A percentile compares a stretch with the other conserved stretches of the same genome.
These are phyloP conservation scores for Dichetophora obliterata DNA, from an alignment of 2,888 invertebrate species.

Conservation along the genomic window DNA sequence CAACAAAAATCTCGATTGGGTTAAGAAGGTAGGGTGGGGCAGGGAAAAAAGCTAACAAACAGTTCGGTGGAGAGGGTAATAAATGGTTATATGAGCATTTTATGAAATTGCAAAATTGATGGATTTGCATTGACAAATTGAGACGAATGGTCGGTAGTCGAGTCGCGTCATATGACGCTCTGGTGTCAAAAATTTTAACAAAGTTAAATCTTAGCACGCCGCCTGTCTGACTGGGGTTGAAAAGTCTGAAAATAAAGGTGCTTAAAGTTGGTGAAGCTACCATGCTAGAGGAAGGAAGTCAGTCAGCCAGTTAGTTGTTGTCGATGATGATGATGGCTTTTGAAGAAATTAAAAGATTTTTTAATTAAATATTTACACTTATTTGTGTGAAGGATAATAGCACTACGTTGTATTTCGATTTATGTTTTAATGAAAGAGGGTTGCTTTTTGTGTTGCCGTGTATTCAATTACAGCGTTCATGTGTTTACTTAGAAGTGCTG, in stretches of 20 bases:
- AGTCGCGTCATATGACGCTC: neutral
- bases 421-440: neutral
- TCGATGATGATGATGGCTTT: conserved; percentile 17
- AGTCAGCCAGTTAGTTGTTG: neutral
- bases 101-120: conserved; percentile 56
- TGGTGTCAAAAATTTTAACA: conserved; percentile 15
- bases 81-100: conserved; percentile 44
- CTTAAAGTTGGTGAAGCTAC: neutral
- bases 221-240: neutral
- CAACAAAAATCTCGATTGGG: neutral
- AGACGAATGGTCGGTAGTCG: conserved; percentile 27
- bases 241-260: neutral
- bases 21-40: neutral
- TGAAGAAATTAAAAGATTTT: conserved; percentile 35
- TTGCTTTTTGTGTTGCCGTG: neutral
- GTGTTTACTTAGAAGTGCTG: neutral
- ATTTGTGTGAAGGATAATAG: conserved; percentile 21
- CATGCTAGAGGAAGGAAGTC: neutral
- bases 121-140: conserved; percentile 57
- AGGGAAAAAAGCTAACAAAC: conserved; percentile 1
- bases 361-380: conserved; percentile 38
- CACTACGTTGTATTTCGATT: neutral
- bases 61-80: conserved; percentile 16
- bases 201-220: neutral
- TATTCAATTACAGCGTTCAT: conserved; percentile 1